Evolutionary conservation across 2,888 invertebrate species (phyloP), one percentile per base, ranked within the genome.

Genomic region (Nomada ferruginata): DNA sequence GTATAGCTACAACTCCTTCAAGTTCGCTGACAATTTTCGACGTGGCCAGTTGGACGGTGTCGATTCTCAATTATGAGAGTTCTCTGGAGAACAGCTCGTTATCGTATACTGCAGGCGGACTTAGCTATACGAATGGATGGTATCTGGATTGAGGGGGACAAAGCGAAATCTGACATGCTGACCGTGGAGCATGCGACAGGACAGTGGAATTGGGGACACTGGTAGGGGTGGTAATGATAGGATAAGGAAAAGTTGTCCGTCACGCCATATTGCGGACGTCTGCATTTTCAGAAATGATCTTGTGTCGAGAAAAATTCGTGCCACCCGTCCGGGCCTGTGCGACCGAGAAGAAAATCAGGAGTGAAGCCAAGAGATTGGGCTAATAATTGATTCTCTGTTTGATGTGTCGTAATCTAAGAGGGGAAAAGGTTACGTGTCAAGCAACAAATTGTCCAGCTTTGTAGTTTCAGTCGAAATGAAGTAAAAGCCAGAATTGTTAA

Each of bases 111-210:
- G 57, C 50, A 73, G 69, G n/a, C 75, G 20, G 77, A 84, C 81
- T 77, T 85, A 71, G 63, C 71, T 23, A 20, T 57, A 69, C 59
- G 69, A 78, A 76, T 70, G 44, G 69, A 60, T 26, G 57, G 60
- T 42, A 73, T 78, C 68, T 63, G 68, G 59, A 80, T 74, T 65
- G 15, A 29, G 70, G 72, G 20, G 61, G 20, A 60, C 64, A 53
- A 50, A 82, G 81, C 47, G 85, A 87, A 87, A 90, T 91, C 89
- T 89, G 89, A 89, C 88, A 82, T 63, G 66, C 23, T 57, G 76
- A 23, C 68, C 63, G 80, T 64, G 29, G 69, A 74, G 59, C 74
- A 71, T 65, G 78, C 57, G 53, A 42, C n/a, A 53, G 72, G 72
- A 78, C 77, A n/a, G 59, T 42, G 20, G 60, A 73, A 70, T 60